phyloP scores from a whole-genome alignment of 1,140 invertebrate genomes.

The Copidosoma floridanum region DNA sequence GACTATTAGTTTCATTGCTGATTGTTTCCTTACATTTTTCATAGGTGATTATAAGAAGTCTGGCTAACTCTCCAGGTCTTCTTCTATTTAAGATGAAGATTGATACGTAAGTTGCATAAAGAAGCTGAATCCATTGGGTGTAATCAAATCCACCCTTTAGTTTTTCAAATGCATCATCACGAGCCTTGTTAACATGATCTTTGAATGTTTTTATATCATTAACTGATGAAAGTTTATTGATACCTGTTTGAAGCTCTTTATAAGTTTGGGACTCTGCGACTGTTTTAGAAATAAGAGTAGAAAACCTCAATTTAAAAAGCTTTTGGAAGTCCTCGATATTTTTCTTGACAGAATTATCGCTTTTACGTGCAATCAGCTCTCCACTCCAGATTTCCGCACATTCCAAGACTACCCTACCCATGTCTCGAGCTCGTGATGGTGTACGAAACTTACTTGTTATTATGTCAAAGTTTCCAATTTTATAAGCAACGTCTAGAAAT shows the following conservation, averaged over 20 bases:
- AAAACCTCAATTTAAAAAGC: neutral
- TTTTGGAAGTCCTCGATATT: neutral
- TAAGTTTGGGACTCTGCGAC: neutral
- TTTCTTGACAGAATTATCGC: neutral
- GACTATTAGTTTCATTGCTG: neutral
- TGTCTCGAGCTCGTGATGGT: neutral
- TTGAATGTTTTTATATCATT: neutral
- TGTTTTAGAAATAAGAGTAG: neutral
- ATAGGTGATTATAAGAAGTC: neutral
- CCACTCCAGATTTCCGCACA: neutral
- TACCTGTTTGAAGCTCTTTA: neutral
- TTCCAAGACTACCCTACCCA: neutral
- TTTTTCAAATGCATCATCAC: neutral
- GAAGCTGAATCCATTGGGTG: neutral
- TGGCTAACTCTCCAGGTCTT: neutral
- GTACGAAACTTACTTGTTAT: neutral
- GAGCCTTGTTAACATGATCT: neutral
- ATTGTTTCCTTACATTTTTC: neutral
- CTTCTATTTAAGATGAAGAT: neutral
- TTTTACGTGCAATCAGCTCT: neutral
- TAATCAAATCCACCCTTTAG: neutral
- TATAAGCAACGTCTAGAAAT: neutral
- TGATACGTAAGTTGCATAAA: neutral
- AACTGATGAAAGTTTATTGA: neutral
- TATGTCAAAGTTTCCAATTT: neutral